Percentiles rank a stretch among this genome's conserved stretches.
Conservation (phyloP, 1,140 invertebrate species). For the Eumeta japonica region DNA sequence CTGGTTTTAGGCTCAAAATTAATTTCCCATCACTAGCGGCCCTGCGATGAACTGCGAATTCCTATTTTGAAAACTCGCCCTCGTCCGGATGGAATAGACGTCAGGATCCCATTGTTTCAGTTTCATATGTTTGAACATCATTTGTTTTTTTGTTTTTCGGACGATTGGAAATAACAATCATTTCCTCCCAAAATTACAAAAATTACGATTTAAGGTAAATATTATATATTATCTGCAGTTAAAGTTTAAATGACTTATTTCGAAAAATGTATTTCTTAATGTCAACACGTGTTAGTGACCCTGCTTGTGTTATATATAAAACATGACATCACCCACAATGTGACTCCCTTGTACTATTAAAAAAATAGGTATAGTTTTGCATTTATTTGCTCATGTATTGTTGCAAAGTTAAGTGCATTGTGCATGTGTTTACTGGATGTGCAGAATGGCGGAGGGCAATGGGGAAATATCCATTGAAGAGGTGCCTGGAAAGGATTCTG, state of each 20-base stretch:
- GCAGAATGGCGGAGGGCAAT: conserved; percentile 85
- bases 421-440: conserved; percentile 53
- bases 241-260: conserved; percentile 12
- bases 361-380: too few relatives aligned
- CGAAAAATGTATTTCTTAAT: conserved; percentile 10
- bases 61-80: conserved; percentile 50
- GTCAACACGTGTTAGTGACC: too few relatives aligned
- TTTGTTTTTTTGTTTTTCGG: conserved; percentile 59
- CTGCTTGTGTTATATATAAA: too few relatives aligned
- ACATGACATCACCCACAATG: too few relatives aligned
- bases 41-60: conserved; percentile 49
- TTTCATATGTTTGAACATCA: conserved; percentile 57
- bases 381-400: too few relatives aligned
- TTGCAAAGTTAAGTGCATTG: conserved; percentile 31
- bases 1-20: conserved; percentile 42
- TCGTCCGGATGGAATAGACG: conserved; percentile 54
- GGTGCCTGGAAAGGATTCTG: conserved; percentile 70
- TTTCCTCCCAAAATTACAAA: conserved; percentile 57
- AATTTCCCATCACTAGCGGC: conserved; percentile 48
- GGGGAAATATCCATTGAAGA: conserved; percentile 84
- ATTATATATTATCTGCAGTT: conserved; percentile 28
- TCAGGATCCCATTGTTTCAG: conserved; percentile 52
- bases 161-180: conserved; percentile 52
- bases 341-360: too few relatives aligned
- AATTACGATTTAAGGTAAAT: conserved; percentile 56